A percentile compares a stretch with the other conserved stretches of the same genome.
These are phyloP conservation scores for Eira barbara DNA, from an alignment of 2,113 vertebrate species.

Conservation along the genomic window DNA sequence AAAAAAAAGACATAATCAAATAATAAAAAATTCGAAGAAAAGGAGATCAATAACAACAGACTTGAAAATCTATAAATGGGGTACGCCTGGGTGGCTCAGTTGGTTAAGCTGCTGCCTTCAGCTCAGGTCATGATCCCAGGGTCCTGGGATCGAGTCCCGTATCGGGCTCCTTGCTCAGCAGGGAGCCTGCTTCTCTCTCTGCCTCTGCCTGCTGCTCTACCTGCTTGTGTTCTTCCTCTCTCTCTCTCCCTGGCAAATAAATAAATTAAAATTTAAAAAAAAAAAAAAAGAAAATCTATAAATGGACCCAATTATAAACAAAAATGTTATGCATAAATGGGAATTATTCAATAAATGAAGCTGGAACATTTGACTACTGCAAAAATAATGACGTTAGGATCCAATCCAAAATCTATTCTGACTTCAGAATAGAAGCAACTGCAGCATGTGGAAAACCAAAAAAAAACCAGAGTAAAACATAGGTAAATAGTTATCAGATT, in stretches of 20 bases:
- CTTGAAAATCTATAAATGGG: neutral
- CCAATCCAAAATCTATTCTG: neutral
- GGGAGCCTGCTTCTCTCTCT: no score
- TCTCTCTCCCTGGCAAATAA: no score
- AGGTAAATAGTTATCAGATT: neutral
- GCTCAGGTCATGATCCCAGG: no score
- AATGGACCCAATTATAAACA: neutral
- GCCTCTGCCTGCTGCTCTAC: no score
- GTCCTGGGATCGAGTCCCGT: no score
- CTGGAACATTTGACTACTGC: neutral
- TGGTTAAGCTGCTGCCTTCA: no score
- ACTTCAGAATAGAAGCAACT: neutral
- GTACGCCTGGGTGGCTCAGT: no score
- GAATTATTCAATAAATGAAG: slow-evolving; percentile 14
- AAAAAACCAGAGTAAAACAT: neutral
- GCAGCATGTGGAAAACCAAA: neutral
- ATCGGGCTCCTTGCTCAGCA: no score
- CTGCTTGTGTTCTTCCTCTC: no score
- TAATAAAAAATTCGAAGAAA: slow-evolving; percentile 22
- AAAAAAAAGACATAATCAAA: neutral
- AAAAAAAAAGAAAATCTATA: neutral
- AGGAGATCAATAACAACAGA: slow-evolving; percentile 31
- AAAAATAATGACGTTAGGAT: neutral
- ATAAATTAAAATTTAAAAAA: no score
- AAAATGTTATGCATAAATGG: neutral